A percentile compares a stretch with the other conserved stretches of the same genome.
Conservation (phyloP, 2,888 invertebrate genomes). For the Drosophila quinaria region DNA sequence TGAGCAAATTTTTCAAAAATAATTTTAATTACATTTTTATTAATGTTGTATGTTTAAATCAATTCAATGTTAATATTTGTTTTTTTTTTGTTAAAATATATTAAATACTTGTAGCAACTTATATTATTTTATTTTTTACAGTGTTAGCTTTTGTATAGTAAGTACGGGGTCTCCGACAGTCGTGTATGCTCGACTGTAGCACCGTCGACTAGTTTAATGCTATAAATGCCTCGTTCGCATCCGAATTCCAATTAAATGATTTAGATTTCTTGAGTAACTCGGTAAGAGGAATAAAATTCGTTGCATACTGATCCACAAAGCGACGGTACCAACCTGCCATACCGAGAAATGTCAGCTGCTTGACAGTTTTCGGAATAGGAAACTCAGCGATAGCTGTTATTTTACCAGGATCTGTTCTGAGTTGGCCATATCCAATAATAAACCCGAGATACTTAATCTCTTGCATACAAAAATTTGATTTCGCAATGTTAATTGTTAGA, state of each 20-base stretch:
- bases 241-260: neutral
- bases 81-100: too few relatives aligned
- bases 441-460: neutral
- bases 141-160: too few relatives aligned
- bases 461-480: neutral
- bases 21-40: too few relatives aligned
- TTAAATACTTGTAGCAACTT: too few relatives aligned
- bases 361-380: neutral
- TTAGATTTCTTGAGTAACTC: conserved; percentile 8
- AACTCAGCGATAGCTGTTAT: neutral
- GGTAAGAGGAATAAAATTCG: neutral
- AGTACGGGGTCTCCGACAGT: too few relatives aligned
- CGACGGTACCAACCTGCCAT: conserved; percentile 16
- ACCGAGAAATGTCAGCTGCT: conserved; percentile 12
- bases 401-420: neutral
- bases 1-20: too few relatives aligned
- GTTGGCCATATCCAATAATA: neutral
- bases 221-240: neutral
- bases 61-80: too few relatives aligned
- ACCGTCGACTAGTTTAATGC: too few relatives aligned
- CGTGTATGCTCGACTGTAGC: too few relatives aligned
- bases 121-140: too few relatives aligned
- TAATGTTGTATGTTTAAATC: too few relatives aligned
- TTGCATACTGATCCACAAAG: conserved; percentile 16
- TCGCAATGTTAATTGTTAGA: conserved; percentile 1